A percentile compares a stretch with the other conserved stretches of the same genome.
Conservation (phyloP, 35 echinoderm and acorn worm species). For the Apostichopus californicus region DNA sequence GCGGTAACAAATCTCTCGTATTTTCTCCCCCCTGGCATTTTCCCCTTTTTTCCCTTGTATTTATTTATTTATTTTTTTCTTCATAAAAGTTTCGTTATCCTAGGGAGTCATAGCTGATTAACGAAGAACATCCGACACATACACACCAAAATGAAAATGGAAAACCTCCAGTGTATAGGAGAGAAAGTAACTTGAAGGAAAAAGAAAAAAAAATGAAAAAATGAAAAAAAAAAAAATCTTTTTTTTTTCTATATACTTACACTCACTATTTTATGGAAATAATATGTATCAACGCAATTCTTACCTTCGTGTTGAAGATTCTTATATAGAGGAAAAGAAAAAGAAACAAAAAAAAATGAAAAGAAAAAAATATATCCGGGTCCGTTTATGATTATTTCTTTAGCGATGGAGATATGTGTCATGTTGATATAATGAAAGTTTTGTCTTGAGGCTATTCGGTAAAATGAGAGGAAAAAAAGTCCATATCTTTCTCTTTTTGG, state of each 20-base stretch:
- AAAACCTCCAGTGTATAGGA: constrained; percentile 28
- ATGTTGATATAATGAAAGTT: constrained; percentile 43
- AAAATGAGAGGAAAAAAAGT: constrained; percentile 21
- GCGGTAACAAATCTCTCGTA: constrained; percentile 35
- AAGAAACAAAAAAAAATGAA: not conserved
- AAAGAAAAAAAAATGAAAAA: too few species aligned
- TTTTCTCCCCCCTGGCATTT: constrained; percentile 37
- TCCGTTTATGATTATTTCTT: constrained; percentile 16
- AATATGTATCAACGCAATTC: constrained; percentile 12
- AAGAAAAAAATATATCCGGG: not conserved
- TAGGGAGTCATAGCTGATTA: constrained; percentile 32
- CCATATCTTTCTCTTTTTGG: not conserved
- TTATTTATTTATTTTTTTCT: constrained; percentile 13
- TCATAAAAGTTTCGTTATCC: constrained; percentile 11
- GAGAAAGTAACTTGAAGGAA: not conserved
- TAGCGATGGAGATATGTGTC: constrained; percentile 36
- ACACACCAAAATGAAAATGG: not conserved
- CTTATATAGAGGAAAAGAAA: too few species aligned
- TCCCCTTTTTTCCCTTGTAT: not conserved
- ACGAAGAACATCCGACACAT: constrained; percentile 4
- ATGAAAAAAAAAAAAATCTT: too few species aligned
- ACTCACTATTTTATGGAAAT: constrained; percentile 7
- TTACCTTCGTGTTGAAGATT: not conserved
- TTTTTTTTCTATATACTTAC: not conserved
- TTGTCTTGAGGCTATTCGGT: constrained; percentile 32